Conservation (phyloP, 1,140 invertebrate genomes). For the Dreissena rostriformis region DNA sequence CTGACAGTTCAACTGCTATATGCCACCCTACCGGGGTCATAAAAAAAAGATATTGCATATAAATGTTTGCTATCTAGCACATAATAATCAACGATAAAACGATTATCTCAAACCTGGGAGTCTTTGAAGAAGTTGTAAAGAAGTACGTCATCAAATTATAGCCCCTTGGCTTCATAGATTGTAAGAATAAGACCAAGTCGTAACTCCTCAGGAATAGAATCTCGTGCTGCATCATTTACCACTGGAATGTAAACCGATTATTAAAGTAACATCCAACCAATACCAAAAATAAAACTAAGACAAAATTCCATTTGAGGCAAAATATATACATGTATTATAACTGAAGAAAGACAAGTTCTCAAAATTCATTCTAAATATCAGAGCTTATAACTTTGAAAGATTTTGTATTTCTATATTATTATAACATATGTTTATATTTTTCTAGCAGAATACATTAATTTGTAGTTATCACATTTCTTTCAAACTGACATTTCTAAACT, state of each 20-base stretch:
- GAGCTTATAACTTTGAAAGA: too few species aligned
- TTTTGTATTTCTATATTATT: too few species aligned
- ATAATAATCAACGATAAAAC: too few species aligned
- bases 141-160: slow-evolving; percentile 72
- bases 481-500: not conserved
- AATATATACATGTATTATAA: too few species aligned
- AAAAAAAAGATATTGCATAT: too few species aligned
- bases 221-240: slow-evolving; percentile 58
- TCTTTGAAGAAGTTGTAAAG: slow-evolving; percentile 75
- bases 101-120: slow-evolving; percentile 62
- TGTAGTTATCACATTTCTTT: not conserved
- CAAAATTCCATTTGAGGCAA: too few species aligned
- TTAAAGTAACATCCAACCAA: not conserved
- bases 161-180: slow-evolving; percentile 70
- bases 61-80: too few species aligned
- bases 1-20: too few species aligned
- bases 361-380: too few species aligned
- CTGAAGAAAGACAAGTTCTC: too few species aligned
- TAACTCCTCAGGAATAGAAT: slow-evolving; percentile 65
- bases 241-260: not conserved
- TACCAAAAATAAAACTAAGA: not conserved
- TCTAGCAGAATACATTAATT: not conserved
- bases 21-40: too few species aligned
- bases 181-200: slow-evolving; percentile 63
- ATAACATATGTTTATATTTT: not conserved